phyloP scores from a whole-genome alignment of 2,113 vertebrate genomes.

The Circaetus gallicus region DNA sequence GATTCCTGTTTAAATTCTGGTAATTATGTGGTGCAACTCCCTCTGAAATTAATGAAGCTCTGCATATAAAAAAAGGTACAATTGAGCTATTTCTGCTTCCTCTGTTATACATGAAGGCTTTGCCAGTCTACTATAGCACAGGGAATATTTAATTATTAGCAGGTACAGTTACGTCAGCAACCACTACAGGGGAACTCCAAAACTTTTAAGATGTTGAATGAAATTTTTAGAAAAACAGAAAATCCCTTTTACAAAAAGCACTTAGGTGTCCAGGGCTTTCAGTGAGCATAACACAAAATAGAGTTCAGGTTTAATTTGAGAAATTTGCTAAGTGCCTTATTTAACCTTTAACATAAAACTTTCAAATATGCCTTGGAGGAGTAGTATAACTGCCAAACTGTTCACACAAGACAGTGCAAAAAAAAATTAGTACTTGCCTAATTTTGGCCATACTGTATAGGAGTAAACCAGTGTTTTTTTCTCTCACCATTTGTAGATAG shows the following conservation, averaged over 20 bases:
- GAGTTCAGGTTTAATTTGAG: background rate
- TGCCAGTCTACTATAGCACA: conserved; percentile 23
- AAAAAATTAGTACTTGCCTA: background rate
- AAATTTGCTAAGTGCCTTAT: background rate
- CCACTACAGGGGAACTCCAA: background rate
- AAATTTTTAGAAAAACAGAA: background rate
- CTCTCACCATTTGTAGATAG: background rate
- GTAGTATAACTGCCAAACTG: background rate
- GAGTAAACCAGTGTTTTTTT: background rate
- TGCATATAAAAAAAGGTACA: background rate
- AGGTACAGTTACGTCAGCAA: background rate
- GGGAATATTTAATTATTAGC: conserved; percentile 30
- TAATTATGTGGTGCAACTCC: conserved; percentile 37
- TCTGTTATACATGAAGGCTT: conserved; percentile 10
- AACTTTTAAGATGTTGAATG: background rate
- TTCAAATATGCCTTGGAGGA: conserved; percentile 2
- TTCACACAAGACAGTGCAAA: background rate
- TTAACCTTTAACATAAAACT: background rate
- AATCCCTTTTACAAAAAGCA: background rate
- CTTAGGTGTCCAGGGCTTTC: background rate
- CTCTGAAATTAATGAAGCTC: conserved; percentile 46
- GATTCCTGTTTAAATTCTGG: conserved; percentile 41
- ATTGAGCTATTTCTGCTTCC: conserved; percentile 21
- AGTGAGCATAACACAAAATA: background rate
- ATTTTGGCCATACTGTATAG: background rate